Evolutionary conservation across 1,140 invertebrate genomes (phyloP), one percentile per base, ranked within the genome.

Genomic region (Brachionus angularis): DNA sequence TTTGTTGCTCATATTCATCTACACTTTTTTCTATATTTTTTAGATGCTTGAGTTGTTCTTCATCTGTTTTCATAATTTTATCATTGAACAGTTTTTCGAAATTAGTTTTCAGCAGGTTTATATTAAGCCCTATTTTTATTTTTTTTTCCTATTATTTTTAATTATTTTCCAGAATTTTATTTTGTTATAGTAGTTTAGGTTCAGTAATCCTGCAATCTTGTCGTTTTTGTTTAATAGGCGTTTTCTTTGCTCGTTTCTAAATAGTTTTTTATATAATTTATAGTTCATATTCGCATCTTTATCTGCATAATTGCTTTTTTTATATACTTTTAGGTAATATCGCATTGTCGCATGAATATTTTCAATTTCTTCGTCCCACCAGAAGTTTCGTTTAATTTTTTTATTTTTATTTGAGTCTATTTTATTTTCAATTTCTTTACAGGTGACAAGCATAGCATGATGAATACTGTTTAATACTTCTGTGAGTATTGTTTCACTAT

Each of bases 101-200:
- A 49, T 49, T 49, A 5, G 18, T 49, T 21, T 49, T 21, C 18
- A 49, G 7, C 18, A 49, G 47, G 47, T 18, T 49, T 23, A 49
- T 49, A 49, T 21, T 21, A 49, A 49, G 47, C 12, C 25, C 16
- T 23, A 49, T 49, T 49, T 21, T 49, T 16, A 16, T 49, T 4
- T 49, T 49, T 49, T 49, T 49, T 49, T 49, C 25, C 47, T 49
- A 23, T 23, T 49, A 23, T 49, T 49, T 49, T 49, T 49, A 49
- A 49, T 49, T 12, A 49, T 23, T 49, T 49, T 49, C 47, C 47
- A 49, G 25, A 49, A 49, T 49, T 4, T 49, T 23, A 23, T 49
- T 49, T 49, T 49, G 25, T 49, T 21, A 10, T 49, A 23, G 4
- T 49, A 49, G 18, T 16, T 49, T 10, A 49, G 25, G 25, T 49